Evolutionary conservation across 2,888 invertebrate species (phyloP).

Genomic region (Lepidonotus clava): DNA sequence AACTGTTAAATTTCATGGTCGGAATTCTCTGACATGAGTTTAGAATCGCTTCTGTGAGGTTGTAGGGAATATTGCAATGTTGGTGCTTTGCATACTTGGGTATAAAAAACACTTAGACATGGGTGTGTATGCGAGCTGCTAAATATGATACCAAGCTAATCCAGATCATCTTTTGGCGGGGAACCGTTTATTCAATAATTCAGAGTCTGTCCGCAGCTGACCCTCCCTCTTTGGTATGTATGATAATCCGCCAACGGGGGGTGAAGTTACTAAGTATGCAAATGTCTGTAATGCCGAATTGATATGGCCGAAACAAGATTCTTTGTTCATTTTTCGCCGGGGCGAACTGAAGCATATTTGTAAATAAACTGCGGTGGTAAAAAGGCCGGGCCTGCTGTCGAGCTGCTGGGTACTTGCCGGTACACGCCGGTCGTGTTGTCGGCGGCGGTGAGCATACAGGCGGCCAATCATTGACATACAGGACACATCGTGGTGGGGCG

Average conservation of each 20-base stretch:
- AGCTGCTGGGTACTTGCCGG: slow-evolving; percentile 22
- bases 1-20: no score
- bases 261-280: slow-evolving; percentile 39
- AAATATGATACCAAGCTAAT: no score
- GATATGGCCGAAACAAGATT: slow-evolving; percentile 2
- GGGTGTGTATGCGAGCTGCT: no score
- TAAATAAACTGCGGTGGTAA: slow-evolving; percentile 19
- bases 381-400: background rate
- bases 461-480: slow-evolving; percentile 38
- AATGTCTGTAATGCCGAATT: background rate
- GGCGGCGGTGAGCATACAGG: background rate
- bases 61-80: no score
- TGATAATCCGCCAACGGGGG: slow-evolving; percentile 2
- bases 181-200: no score
- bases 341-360: slow-evolving; percentile 19
- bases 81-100: no score
- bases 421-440: slow-evolving; percentile 32
- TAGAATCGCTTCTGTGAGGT: no score
- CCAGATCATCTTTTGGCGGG: no score
- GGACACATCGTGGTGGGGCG: no score
- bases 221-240: no score
- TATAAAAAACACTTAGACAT: no score
- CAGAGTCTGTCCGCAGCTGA: background rate
- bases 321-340: background rate
- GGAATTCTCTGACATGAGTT: no score